Base-by-base conservation (phyloP, 2,888 invertebrate genomes). In the Helleia helle region DNA sequence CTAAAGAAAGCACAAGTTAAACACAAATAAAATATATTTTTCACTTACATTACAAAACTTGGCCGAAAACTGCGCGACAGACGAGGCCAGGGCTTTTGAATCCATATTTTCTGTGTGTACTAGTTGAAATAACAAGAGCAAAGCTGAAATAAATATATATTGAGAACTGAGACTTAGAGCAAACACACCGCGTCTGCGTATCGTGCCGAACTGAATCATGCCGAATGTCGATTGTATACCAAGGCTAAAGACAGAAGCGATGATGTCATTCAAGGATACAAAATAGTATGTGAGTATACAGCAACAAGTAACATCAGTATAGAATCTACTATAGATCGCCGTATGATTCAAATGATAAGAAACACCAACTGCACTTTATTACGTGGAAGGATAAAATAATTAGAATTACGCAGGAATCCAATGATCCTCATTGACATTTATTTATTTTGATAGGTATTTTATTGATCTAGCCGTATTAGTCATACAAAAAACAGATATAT, bases 41-140 rank as follows among this genome's bases (percentile, higher is more conserved):
- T 1, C 41, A 76, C 77, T 79, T 64, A 87, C 87, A 74, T 85
- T 79, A 52, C 83, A 85, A 51, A 87, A 81, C 49, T 74, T 75
- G 0, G 80, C 74, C 11, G 85, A 77, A 56, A 85, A 85, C 41
- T 64, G 62, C 8, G 75, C 69, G 42, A 84, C 68, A 22, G 71
- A 60, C 18, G 70, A 59, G 37, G 76, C 66, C n/a, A 81, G 47
- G 13, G 63, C 56, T 55, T 73, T 73, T 25, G 69, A 50, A 51
- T 79, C 71, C 74, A 84, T 80, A 31, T 58, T 66, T 50, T 56
- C 15, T 7, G 44, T 25, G 37, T 27, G 39, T 7, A 46, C 39
- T 13, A 45, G 30, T 26, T 42, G 37, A 34, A 42, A 13, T 36
- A 37, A 28, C 28, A 43, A 38, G 24, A 42, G 30, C 37, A 53